Percentiles rank a stretch among this genome's conserved stretches.
phyloP scores from a whole-genome alignment of 2,888 invertebrate species.

The Eupsilia transversa region DNA sequence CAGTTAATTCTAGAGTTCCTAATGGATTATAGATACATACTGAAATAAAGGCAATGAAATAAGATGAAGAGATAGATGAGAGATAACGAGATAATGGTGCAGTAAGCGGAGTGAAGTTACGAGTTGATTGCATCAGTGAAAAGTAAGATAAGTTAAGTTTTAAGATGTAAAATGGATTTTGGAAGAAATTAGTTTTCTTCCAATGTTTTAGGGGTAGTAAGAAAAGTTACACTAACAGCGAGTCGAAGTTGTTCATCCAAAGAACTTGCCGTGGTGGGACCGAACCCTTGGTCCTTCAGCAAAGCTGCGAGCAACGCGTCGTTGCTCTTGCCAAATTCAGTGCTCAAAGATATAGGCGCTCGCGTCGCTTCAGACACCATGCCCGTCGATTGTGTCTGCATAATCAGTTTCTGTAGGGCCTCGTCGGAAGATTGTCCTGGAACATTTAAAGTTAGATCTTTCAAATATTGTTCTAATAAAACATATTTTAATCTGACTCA shows the following conservation, averaged over 20 bases:
- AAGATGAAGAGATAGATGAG: conserved; percentile 61
- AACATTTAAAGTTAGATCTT: conserved; percentile 53
- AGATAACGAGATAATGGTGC: conserved; percentile 66
- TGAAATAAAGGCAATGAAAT: conserved; percentile 62
- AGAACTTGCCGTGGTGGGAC: conserved; percentile 92
- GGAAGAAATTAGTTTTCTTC: conserved; percentile 39
- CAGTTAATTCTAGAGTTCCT: conserved; percentile 77
- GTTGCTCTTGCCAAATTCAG: conserved; percentile 91
- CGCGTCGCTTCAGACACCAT: conserved; percentile 86
- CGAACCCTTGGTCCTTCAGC: conserved; percentile 93
- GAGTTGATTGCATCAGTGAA: conserved; percentile 63
- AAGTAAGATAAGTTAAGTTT: conserved; percentile 52
- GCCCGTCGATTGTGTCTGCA: conserved; percentile 78
- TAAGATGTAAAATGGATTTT: conserved; percentile 49
- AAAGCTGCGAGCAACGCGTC: conserved; percentile 93
- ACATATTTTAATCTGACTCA: background rate
- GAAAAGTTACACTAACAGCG: conserved; percentile 87
- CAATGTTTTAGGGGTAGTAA: conserved; percentile 60
- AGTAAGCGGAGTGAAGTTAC: conserved; percentile 67
- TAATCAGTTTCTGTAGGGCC: conserved; percentile 83
- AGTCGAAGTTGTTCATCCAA: conserved; percentile 91
- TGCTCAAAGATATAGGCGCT: conserved; percentile 85
- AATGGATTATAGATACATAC: conserved; percentile 70
- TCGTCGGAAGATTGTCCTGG: conserved; percentile 87
- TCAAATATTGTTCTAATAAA: background rate